Evolutionary conservation across 2,888 invertebrate species (phyloP).

Genomic region (Machimus rusticus): DNA sequence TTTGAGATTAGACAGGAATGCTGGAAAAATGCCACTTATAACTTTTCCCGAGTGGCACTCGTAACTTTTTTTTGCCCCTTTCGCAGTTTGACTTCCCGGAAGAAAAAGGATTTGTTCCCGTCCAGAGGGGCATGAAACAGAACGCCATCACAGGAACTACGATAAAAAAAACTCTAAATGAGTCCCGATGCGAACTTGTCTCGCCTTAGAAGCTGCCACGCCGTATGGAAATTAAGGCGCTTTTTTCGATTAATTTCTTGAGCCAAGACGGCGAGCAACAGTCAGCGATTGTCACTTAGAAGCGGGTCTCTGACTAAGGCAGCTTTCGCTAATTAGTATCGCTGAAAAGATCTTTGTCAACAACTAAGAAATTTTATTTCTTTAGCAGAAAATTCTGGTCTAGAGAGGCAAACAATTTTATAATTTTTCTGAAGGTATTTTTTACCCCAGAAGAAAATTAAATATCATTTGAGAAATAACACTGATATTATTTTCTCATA

Average conservation of each 20-base stretch:
- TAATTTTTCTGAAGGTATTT: too few species aligned
- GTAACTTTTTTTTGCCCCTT: background rate
- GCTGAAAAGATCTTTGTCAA: background rate
- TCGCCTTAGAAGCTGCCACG: background rate
- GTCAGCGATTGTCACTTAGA: background rate
- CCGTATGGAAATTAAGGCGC: background rate
- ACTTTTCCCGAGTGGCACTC: background rate
- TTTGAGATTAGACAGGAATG: constrained; percentile 10
- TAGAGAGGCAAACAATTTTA: background rate
- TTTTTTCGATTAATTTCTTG: background rate
- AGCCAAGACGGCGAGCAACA: background rate
- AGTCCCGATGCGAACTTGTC: background rate
- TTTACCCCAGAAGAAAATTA: too few species aligned
- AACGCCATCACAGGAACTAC: background rate
- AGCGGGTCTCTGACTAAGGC: background rate
- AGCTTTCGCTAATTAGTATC: background rate
- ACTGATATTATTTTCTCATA: too few species aligned
- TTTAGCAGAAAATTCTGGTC: background rate
- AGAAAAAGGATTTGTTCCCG: background rate
- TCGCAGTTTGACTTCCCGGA: background rate
- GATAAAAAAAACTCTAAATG: background rate
- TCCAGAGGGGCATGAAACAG: background rate
- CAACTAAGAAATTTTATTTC: background rate
- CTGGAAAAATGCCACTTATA: background rate
- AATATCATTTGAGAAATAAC: too few species aligned